Evolutionary conservation across 2,113 vertebrate species (phyloP), one percentile per base, ranked within the genome.

Genomic region (Rhinopomastus cyanomelas): DNA sequence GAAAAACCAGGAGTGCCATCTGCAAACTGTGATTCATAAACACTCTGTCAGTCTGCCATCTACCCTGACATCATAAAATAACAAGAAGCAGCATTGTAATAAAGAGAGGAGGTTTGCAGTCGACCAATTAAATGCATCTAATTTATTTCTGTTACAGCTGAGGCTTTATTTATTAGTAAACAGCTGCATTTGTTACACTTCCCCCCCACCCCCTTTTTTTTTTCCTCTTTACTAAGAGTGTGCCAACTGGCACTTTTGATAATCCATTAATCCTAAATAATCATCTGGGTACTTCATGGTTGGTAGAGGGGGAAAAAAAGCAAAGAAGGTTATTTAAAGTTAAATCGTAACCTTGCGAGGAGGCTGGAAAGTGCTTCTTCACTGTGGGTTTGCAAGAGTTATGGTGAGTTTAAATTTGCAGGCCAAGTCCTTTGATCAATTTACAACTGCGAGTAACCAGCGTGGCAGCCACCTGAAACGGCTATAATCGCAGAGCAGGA

Each of bases 11-110:
- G 97, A 96, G 96, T 97, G 97, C 98, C 98, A 98, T 98, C 98
- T 98, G 98, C 97, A 98, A 98, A 98, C 97, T 98, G 98, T 97
- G 97, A 98, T 97, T 98, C 98, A 98, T 98, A 98, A 98, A 97
- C 98, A 97, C 97, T 97, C 97, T 98, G 97, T 98, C 98, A 98
- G 97, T 97, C 96, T 98, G 97, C 98, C 97, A 98, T 97, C 96
- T 96, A 97, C 96, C 96, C 97, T 97, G 98, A 98, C 98, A 98
- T 97, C 97, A 97, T 97, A 97, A 98, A 98, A 97, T 98, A 97
- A 97, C 97, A 97, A 98, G 97, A 97, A 97, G 97, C 96, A 72
- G 96, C 96, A 97, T 97, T 98, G 96, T 97, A 98, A 98, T 98
- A 97, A 98, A 97, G 98, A 98, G 94, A 93, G 96, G 95, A 96